These are phyloP conservation scores for Palythoa grandiflora DNA, from an alignment of 92 coral and sea anemone species.

Conservation along the genomic window DNA sequence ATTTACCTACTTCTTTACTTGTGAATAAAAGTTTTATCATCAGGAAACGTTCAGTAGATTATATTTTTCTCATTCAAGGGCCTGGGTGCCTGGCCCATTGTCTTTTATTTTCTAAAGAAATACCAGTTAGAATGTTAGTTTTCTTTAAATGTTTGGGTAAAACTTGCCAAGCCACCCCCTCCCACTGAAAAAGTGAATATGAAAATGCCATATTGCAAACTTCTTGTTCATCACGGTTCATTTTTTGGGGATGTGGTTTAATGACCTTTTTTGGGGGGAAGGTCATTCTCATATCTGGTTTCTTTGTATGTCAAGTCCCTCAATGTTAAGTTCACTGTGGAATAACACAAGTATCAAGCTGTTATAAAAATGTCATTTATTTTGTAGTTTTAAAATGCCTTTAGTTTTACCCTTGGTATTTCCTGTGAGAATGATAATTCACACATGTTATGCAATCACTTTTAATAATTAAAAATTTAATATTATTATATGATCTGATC, in stretches of 20 bases:
- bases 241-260: background rate
- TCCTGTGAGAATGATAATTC: conserved; percentile 48
- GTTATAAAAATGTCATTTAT: conserved; percentile 50
- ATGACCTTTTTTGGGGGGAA: too few relatives aligned
- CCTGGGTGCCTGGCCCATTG: conserved; percentile 43
- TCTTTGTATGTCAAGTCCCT: conserved; percentile 28
- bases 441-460: conserved; percentile 43
- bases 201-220: background rate
- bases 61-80: conserved; percentile 4
- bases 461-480: too few relatives aligned
- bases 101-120: conserved; percentile 42
- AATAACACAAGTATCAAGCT: conserved; percentile 45
- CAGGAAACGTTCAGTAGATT: conserved; percentile 44
- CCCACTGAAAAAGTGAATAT: conserved; percentile 31
- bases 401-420: conserved; percentile 50
- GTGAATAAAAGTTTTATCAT: conserved; percentile 32
- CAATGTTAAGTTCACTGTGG: conserved; percentile 50
- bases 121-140: conserved; percentile 27
- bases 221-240: conserved; percentile 44
- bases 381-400: conserved; percentile 51
- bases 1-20: conserved; percentile 35
- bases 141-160: conserved; percentile 26
- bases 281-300: conserved; percentile 20
- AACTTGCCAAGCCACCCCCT: conserved; percentile 47
- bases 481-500: too few relatives aligned